phyloP scores from a whole-genome alignment of 2,888 invertebrate genomes.

The Latrodectus elegans region DNA sequence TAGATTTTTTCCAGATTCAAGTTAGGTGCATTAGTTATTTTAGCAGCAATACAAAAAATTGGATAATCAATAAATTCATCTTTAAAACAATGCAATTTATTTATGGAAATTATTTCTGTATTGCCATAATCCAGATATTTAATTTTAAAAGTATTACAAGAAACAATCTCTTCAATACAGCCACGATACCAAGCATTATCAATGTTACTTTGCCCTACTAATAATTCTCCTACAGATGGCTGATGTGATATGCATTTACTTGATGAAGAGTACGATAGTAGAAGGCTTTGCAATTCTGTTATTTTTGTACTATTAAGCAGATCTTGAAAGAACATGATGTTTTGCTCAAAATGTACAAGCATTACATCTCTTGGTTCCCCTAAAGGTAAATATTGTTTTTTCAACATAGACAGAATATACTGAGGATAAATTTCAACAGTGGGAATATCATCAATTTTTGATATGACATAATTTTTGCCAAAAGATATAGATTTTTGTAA shows the following conservation, averaged over 20 bases:
- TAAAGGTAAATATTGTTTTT: conserved; percentile 10
- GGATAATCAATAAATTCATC: conserved; percentile 14
- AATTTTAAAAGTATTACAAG: conserved; percentile 27
- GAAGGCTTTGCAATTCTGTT: conserved; percentile 2
- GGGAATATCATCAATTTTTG: neutral
- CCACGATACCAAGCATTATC: conserved; percentile 44
- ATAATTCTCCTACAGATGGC: conserved; percentile 42
- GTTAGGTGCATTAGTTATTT: neutral
- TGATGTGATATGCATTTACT: conserved; percentile 10
- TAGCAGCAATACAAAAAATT: conserved; percentile 24
- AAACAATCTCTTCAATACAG: conserved; percentile 30
- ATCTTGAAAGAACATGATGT: conserved; percentile 26
- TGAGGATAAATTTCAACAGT: conserved; percentile 8
- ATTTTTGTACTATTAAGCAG: neutral
- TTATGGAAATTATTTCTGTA: conserved; percentile 22
- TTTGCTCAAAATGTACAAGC: conserved; percentile 16
- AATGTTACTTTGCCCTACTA: conserved; percentile 18
- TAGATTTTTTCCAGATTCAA: conserved; percentile 12
- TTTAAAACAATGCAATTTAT: conserved; percentile 18
- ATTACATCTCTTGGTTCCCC: conserved; percentile 12
- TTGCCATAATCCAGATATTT: conserved; percentile 57
- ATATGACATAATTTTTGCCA: conserved; percentile 19
- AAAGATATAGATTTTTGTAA: neutral
- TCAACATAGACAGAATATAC: conserved; percentile 9
- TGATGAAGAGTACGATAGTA: conserved; percentile 4